Base-by-base conservation (phyloP, 2,888 invertebrate species). In the Rhagonycha lutea region DNA sequence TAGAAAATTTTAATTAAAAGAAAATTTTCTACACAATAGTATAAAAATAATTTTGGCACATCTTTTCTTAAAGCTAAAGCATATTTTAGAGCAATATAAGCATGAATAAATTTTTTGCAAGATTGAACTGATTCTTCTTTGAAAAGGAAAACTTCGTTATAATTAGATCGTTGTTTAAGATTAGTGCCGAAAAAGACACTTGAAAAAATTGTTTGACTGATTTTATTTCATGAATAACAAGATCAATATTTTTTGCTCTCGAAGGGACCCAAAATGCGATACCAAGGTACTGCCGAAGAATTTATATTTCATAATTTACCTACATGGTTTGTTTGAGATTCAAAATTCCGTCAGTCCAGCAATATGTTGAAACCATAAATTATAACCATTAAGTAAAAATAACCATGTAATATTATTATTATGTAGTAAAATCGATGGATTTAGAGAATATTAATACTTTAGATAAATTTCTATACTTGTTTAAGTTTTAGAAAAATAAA, bases 401-500 rank as follows among this genome's bases (percentile, higher is more conserved):
- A 28, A 28, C 8, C 7, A 28, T 9, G 9, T 28, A 9, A 28
- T 28, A 28, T n/a, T n/a, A n/a, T n/a, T 28, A 28, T 28, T 8
- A 28, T 28, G 11, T 29, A 32, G 18, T 18, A 32, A 47, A 47
- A n/a, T 47, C 8, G 47, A 47, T 47, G 47, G n/a, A 47, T 47
- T n/a, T 4, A 47, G 32, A 47, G n/a, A 47, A 47, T 47, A 47
- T 32, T 32, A 32, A 32, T 32, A 32, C 4, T 32, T 32, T 32
- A 32, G 32, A n/a, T 32, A 32, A 32, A 7, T 47, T 24, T 12
- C 24, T 63, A 63, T 26, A 26, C 18, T 63, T 9, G 24, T 29
- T 65, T 68, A 68, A 28, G 61, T 69, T 26, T 60, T 73, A 69
- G 61, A 73, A 69, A 73, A 62, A 73, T 73, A 73, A 62, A 47